Percentiles rank a stretch among this genome's conserved stretches.
phyloP scores from a whole-genome alignment of 2,113 vertebrate species.

The Engraulis encrasicolus region DNA sequence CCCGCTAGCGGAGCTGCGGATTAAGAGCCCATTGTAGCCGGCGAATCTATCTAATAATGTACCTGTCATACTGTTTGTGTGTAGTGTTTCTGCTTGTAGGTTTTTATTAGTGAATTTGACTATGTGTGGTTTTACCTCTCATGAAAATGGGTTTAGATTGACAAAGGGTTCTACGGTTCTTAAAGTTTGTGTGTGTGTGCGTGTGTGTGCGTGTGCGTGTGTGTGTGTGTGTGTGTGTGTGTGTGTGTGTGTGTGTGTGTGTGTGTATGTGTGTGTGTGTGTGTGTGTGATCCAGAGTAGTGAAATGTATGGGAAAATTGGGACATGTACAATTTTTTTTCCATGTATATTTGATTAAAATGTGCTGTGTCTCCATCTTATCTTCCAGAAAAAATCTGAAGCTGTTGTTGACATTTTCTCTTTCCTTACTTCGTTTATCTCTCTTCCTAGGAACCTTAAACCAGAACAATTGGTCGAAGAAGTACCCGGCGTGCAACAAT shows the following conservation, averaged over 20 bases:
- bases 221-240: slow-evolving; percentile 17
- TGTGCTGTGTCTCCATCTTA: neutral
- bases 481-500: slow-evolving; percentile 92
- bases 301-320: neutral
- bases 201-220: neutral
- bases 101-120: too few relatives aligned
- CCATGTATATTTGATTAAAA: neutral
- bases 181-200: neutral
- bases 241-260: neutral
- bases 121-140: too few relatives aligned
- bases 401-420: too few relatives aligned
- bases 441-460: slow-evolving; percentile 85
- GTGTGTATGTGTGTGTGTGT: neutral
- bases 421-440: slow-evolving; percentile 23
- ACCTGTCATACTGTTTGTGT: slow-evolving; percentile 24
- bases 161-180: too few relatives aligned
- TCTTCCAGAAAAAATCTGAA: neutral
- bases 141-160: too few relatives aligned
- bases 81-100: neutral
- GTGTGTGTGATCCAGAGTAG: neutral
- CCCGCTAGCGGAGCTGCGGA: slow-evolving; percentile 22
- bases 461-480: slow-evolving; percentile 94
- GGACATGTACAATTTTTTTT: neutral
- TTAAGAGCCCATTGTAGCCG: slow-evolving; percentile 18
- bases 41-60: slow-evolving; percentile 28